Base-by-base conservation (phyloP, 2,888 invertebrate genomes). In the Dusona sp. region DNA sequence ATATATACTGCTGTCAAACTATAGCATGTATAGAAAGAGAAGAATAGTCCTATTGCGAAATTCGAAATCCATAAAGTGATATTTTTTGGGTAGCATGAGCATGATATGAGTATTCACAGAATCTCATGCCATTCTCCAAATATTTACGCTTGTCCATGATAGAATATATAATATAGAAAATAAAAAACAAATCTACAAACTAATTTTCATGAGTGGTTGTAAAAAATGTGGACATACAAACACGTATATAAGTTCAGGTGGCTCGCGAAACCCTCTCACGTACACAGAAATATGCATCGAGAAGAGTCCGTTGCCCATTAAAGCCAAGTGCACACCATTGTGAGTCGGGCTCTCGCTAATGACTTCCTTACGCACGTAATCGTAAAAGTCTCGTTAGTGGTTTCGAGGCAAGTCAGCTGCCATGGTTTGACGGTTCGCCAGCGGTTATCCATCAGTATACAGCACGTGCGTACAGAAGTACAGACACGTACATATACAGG, bases 361-460 rank as follows among this genome's bases (percentile, higher is more conserved):
- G 88, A 88, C 88, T 88, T 88, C 87, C 84, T 88, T 86, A 88
- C 87, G 87, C 87, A 79, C 77, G 86, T 88, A 88, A 88, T 88
- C 88, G 85, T 88, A 87, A 87, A 88, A 88, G 87, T 88, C 86
- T 86, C 88, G 88, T 88, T 88, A 88, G 88, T 80, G 74, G 83
- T 74, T 74, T 68, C 68, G 51, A 68, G 83, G 57, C 74, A 54
- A 83, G 86, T 83, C 86, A 81, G 85, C 85, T 85, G 84, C 25
- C 78, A 81, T 25, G 86, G 83, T 61, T 77, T 64, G 83, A 78
- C 33, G 77, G 83, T 68, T 80, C 36, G 68, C 61, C 61, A 25
- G 67, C 54, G 42, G 75, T 82, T 75, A 51, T 67, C 45, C 67
- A 42, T 79, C 78, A 73, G 64, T 45, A 67, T 16, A 61, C 75